Evolutionary conservation across 2,888 invertebrate species (phyloP), one percentile per base, ranked within the genome.

Genomic region (Diogma glabrata): DNA sequence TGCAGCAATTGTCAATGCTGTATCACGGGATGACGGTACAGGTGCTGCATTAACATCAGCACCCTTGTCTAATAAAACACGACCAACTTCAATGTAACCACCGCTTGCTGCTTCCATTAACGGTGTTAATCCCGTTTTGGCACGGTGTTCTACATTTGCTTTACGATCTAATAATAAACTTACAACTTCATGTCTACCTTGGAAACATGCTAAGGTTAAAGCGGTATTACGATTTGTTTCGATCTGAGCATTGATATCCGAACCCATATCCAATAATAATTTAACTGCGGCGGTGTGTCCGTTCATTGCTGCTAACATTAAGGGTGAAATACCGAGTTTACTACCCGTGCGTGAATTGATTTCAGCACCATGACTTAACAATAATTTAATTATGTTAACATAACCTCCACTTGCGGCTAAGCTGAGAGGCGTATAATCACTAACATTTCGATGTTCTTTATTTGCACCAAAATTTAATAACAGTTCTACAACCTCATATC

Each of bases 221-320:
- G 99, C 99, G 22, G 99, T 99, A 71, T 99, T 99, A 52, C 96
- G 79, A 72, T 99, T 99, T 38, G 99, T 99, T 75, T 99, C 99
- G 61, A 99, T 99, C 76, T 94, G 94, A 57, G 99, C 97, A 75
- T 99, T 99, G 62, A 99, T 99, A 69, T 99, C 99, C 62, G 94
- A 94, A 57, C 97, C 97, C 82, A 92, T 92, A 70, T 99, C 97
- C 53, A 99, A 77, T 52, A 99, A 76, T 55, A 97, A 73, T 63
- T 91, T 87, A 43, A 97, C 97, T 40, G 96, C 96, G 54, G 91
- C 89, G 64, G 87, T 85, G 65, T 93, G 92, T 0, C 97, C 97
- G 75, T 99, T 99, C 97, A 99, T 99, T 20, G 97, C 94, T 16
- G 97, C 96, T 64, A 99, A 71, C 99, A 99, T 99, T 51, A 99